Base-by-base conservation (phyloP, 2,888 invertebrate species). In the Shargacucullia verbasci region DNA sequence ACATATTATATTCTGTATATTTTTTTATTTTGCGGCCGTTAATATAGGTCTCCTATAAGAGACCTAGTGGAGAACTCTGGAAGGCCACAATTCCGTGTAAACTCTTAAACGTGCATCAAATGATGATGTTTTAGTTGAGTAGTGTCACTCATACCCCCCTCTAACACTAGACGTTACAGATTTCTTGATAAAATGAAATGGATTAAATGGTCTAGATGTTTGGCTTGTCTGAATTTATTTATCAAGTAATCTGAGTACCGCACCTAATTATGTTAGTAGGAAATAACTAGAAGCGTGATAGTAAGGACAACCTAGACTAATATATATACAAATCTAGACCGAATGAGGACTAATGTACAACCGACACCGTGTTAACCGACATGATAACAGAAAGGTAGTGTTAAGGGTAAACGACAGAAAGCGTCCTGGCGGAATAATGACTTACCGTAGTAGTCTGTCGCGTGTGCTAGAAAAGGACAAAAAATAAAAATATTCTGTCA, bases 361-460 rank as follows among this genome's bases (percentile, higher is more conserved):
- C 92, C 91, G 88, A 88, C 92, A 92, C 92, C 92, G 79, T 83
- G 85, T 90, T 90, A 90, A 80, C 85, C 81, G 82, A 85, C 81
- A 86, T 83, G 81, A 84, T 73, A 82, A 65, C 75, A 82, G 68
- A 79, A 72, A 76, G 70, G 59, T 69, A 72, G 82, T 82, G 88
- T 88, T 88, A 88, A 80, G 79, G 78, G 79, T 75, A 77, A 79
- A 84, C 79, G 84, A 77, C 73, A 79, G 75, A 74, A 88, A 89
- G 89, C 89, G 76, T 80, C 85, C 94, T 95, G 95, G 95, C 95
- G 95, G 95, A 96, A 96, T 95, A 95, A 95, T 95, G 96, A 98
- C 99, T 98, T 98, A 99, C 99, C 99, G 98, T 99, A 99, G 95
- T 99, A 99, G 95, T 98, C 99, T 96, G 98, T 98, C 92, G 98